phyloP scores from a whole-genome alignment of 1,140 invertebrate species.

The Drosophila biarmipes region DNA sequence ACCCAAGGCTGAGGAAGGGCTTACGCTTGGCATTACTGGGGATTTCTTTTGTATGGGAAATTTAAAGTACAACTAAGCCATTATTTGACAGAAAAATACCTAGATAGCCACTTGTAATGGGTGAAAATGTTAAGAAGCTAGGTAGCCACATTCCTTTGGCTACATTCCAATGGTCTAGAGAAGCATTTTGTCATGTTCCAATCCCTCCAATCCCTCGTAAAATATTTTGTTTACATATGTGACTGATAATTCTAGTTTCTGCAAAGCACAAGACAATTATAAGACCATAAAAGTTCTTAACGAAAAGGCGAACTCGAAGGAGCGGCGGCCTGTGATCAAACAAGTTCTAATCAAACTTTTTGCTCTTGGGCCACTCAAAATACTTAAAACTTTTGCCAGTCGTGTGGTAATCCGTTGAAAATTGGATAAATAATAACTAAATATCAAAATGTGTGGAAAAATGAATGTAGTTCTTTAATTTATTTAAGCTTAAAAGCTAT shows the following conservation, averaged over 20 bases:
- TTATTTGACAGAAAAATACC: neutral
- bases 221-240: constrained; percentile 23
- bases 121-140: no score
- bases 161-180: neutral
- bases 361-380: constrained; percentile 23
- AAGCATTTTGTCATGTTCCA: constrained; percentile 2
- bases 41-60: neutral
- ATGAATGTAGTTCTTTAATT: no score
- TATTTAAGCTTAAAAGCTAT: neutral
- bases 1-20: constrained; percentile 25
- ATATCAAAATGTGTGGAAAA: neutral
- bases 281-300: constrained; percentile 37
- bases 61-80: neutral
- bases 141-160: no score
- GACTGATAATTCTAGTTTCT: constrained; percentile 26
- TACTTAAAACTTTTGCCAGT: constrained; percentile 32
- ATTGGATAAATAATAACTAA: constrained; percentile 34
- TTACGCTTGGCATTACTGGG: constrained; percentile 4
- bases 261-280: constrained; percentile 32
- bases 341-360: constrained; percentile 35
- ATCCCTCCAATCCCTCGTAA: neutral
- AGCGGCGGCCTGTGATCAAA: constrained; percentile 29
- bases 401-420: constrained; percentile 35
- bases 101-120: neutral
- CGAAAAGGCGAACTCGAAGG: constrained; percentile 6